Percentiles rank a stretch among this genome's conserved stretches.
Conservation (phyloP, 1,140 invertebrate species). For the Coelopa frigida region DNA sequence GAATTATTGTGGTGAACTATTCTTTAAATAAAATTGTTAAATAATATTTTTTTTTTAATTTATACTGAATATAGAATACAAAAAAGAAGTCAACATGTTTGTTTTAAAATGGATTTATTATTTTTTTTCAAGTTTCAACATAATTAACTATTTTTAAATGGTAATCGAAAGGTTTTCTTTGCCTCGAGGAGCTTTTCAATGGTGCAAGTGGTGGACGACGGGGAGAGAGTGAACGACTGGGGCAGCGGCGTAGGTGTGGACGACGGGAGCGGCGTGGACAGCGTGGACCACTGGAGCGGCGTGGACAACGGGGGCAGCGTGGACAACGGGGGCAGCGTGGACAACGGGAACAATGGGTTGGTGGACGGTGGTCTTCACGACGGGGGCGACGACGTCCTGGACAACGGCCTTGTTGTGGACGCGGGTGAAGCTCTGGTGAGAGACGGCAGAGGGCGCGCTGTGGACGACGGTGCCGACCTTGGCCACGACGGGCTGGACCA, state of each 20-base stretch:
- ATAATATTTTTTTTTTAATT: too few relatives aligned
- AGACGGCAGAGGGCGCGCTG: slow-evolving; percentile 42
- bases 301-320: slow-evolving; percentile 33
- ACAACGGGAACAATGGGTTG: slow-evolving; percentile 25
- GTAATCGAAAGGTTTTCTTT: too few relatives aligned
- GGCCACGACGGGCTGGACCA: slow-evolving; percentile 34
- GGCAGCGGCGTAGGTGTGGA: slow-evolving; percentile 39
- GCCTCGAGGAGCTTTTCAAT: too few relatives aligned
- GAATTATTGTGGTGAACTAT: too few relatives aligned
- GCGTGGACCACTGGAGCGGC: slow-evolving; percentile 15
- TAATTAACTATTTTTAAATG: too few relatives aligned
- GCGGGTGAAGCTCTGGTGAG: slow-evolving; percentile 46
- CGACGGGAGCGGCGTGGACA: slow-evolving; percentile 40
- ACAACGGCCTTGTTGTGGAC: slow-evolving; percentile 33
- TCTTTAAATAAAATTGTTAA: too few relatives aligned
- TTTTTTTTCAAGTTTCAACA: too few relatives aligned
- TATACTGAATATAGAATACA: too few relatives aligned
- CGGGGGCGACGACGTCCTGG: slow-evolving; percentile 30
- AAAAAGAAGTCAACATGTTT: too few relatives aligned
- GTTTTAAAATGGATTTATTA: too few relatives aligned
- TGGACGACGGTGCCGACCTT: slow-evolving; percentile 35
- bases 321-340: slow-evolving; percentile 40
- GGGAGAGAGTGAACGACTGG: slow-evolving; percentile 20
- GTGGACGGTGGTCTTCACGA: slow-evolving; percentile 32
- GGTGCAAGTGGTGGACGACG: too few relatives aligned